A percentile compares a stretch with the other conserved stretches of the same genome.
These are phyloP conservation scores for Steinernema hermaphroditum DNA, from an alignment of 2,888 invertebrate species.

Conservation along the genomic window DNA sequence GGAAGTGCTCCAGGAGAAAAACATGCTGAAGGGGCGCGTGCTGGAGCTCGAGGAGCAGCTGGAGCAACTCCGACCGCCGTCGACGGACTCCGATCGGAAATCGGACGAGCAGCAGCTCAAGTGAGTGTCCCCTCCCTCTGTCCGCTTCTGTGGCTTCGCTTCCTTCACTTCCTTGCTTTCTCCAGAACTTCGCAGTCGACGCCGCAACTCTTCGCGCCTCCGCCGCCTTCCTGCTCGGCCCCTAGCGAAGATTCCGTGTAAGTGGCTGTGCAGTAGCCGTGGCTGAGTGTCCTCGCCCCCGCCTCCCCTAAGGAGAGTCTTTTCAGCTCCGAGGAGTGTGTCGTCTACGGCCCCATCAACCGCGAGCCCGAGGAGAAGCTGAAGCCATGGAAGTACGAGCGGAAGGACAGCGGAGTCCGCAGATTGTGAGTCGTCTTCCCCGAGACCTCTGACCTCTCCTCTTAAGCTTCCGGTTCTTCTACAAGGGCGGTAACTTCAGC, in stretches of 20 bases:
- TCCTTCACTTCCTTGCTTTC: neutral
- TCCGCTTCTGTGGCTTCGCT: constrained; percentile 19
- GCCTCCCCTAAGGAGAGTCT: no score
- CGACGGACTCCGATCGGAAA: constrained; percentile 7
- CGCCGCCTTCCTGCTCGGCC: neutral
- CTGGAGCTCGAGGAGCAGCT: constrained; percentile 91
- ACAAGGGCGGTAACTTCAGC: constrained; percentile 23
- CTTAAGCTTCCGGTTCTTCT: constrained; percentile 23
- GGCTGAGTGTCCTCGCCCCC: neutral
- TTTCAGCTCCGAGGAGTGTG: constrained; percentile 46
- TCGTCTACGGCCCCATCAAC: constrained; percentile 91
- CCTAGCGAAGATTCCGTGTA: constrained; percentile 26
- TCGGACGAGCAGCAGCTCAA: constrained; percentile 19
- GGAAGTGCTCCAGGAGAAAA: constrained; percentile 85
- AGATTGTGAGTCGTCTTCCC: neutral
- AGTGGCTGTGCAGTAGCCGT: constrained; percentile 13
- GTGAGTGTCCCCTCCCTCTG: neutral
- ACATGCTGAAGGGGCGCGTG: constrained; percentile 87
- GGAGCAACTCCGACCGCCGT: constrained; percentile 66
- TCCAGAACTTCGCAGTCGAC: constrained; percentile 22
- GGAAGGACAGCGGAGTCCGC: constrained; percentile 59
- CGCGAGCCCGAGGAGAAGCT: constrained; percentile 91
- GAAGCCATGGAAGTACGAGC: constrained; percentile 77
- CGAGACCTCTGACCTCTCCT: neutral
- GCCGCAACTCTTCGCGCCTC: constrained; percentile 18